Evolutionary conservation across 2,888 invertebrate genomes (phyloP).

Genomic region (Callosobruchus maculatus): DNA sequence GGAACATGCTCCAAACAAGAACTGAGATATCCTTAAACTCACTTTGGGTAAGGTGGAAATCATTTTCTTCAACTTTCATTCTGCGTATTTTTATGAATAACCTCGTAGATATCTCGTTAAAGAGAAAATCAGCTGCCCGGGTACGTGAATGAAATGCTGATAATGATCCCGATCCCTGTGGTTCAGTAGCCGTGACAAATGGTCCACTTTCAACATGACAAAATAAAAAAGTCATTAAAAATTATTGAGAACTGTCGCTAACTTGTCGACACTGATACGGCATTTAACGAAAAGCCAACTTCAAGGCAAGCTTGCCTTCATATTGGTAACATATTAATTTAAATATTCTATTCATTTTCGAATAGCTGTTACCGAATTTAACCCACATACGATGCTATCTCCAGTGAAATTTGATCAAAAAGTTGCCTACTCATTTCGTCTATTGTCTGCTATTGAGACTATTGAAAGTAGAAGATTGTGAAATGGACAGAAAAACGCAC

Average conservation of each 20-base stretch:
- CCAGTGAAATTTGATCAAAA: constrained; percentile 4
- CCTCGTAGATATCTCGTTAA: too few species aligned
- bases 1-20: too few species aligned
- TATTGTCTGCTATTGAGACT: constrained; percentile 6
- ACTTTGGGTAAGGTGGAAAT: too few species aligned
- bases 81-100: too few species aligned
- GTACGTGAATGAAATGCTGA: background rate
- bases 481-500: background rate
- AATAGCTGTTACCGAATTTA: too few species aligned
- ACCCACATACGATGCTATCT: constrained; percentile 14
- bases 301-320: background rate
- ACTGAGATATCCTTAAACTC: too few species aligned
- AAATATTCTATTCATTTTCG: background rate
- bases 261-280: background rate
- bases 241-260: background rate
- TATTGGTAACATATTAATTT: background rate
- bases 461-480: background rate
- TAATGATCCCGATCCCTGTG: background rate
- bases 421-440: constrained; percentile 11
- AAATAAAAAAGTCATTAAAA: background rate
- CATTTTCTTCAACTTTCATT: too few species aligned
- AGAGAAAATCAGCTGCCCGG: background rate
- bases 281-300: background rate
- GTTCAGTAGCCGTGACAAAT: background rate
- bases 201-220: background rate